Evolutionary conservation across 2,113 vertebrate genomes (phyloP), one percentile per base, ranked within the genome.

Genomic region (Chaetorhynchus papuensis): DNA sequence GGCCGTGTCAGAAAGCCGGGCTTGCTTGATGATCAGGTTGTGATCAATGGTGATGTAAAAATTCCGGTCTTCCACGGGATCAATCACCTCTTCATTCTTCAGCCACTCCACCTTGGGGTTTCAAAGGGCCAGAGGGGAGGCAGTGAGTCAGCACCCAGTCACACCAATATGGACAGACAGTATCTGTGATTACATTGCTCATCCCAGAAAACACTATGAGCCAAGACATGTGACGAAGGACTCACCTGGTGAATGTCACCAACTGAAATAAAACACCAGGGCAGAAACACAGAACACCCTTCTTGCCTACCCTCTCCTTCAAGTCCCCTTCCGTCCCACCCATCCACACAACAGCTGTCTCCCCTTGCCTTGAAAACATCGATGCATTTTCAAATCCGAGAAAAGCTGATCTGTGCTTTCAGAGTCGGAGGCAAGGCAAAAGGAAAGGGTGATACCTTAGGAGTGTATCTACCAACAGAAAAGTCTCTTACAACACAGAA

Each of bases 31-130:
- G 98, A 99, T 99, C 87, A 99, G 97, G 96, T 99, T 99, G 97
- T 99, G 99, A 97, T 99, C 99, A 7, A 99, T 99, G 71, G 99
- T 99, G 95, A 99, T 99, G 89, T 99, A 99, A 97, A 99, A 99
- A 95, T 99, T 99, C 49, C 98, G 96, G 97, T 99, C 99, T 96
- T 99, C 99, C 8, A 98, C 98, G 0, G 99, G 99, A 94, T 99
- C 99, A 13, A 99, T 99, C 81, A 99, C 98, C 65, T 99, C 99
- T 94, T 99, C 99, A 2, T 99, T 99, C 96, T 99, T 99, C 96
- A 99, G 90, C 99, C 99, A 99, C 93, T 99, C 99, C 96, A 99
- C 99, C 99, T 99, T 92, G 69, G 78, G 75, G 72, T 56, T 79
- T 78, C 89, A 54, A 95, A 85, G 47, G 90, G 79, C 24, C 53